Base-by-base conservation (phyloP, 2,113 vertebrate genomes). In the Eretmochelys imbricata region DNA sequence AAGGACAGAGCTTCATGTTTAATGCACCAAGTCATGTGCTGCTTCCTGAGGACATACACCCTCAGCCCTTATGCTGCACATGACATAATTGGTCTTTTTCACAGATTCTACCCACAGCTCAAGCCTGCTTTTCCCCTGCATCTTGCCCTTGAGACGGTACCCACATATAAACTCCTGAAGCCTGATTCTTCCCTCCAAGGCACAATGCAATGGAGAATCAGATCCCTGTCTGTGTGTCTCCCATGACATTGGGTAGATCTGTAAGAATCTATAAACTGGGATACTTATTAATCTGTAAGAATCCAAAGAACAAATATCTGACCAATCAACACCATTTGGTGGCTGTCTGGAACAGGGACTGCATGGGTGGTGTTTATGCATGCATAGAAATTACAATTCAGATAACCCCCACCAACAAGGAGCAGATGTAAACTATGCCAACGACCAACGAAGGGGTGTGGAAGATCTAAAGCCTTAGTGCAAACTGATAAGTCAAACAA, bases 251-350 rank as follows among this genome's bases (percentile, higher is more conserved):
- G 19, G 25, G 19, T 17, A 42, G 29, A 35, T 8, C 1, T 3
- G 50, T 1, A 59, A n/a, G 35, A 46, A 29, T 75, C 20, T 0
- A 62, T 8, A 22, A 35, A 6, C 3, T 1, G 42, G 20, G 35
- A 29, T 24, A 8, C 2, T 2, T 3, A 65, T 35, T 65, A 31
- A 1, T 0, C 10, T 1, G 20, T 1, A 46, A 57, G 42, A n/a
- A 1, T 35, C 10, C 27, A 10, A 78, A 48, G 42, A 76, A 48
- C 24, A 38, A 14, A 13, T 8, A 42, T 48, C 42, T 78, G 8
- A 11, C 6, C 87, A 2, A 17, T 59, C 25, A 2, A 2, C 1
- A 27, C 25, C 5, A 24, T 10, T 6, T 24, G 9, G 42, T 46
- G 76, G 46, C 27, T 50, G 27, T 17, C 25, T 27, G 12, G 13